Evolutionary conservation across 2,888 invertebrate genomes (phyloP).

Genomic region (Pemphredon lugubris): DNA sequence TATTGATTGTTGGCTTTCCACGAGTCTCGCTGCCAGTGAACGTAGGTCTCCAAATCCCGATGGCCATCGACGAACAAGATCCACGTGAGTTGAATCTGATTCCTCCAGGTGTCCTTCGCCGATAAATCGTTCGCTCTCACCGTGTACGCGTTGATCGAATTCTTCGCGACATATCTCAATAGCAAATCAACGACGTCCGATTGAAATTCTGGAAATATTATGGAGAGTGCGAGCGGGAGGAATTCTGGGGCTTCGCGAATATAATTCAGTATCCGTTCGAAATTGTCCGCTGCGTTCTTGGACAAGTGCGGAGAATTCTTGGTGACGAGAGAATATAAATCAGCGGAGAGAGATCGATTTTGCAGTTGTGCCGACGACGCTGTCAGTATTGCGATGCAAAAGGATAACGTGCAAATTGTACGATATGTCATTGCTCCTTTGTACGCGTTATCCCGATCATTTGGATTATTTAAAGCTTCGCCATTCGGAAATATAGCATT

Average conservation of each 20-base stretch:
- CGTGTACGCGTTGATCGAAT: conserved; percentile 42
- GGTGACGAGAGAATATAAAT: too few relatives aligned
- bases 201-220: conserved; percentile 41
- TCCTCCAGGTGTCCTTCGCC: conserved; percentile 6
- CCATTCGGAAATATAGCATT: too few relatives aligned
- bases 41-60: conserved; percentile 26
- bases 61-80: conserved; percentile 48
- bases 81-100: conserved; percentile 54
- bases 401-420: too few relatives aligned
- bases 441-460: too few relatives aligned
- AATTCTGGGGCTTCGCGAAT: conserved; percentile 52
- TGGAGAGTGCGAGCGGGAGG: conserved; percentile 46
- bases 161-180: conserved; percentile 20
- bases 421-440: too few relatives aligned
- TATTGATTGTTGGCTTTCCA: conserved; percentile 59
- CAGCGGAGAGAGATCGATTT: too few relatives aligned
- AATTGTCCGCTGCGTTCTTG: conserved; percentile 33
- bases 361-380: too few relatives aligned
- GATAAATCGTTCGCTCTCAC: conserved; percentile 30
- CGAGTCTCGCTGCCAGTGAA: conserved; percentile 32
- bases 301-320: neutral
- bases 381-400: too few relatives aligned
- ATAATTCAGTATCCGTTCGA: conserved; percentile 49
- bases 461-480: too few relatives aligned
- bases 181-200: conserved; percentile 34